Conservation (phyloP, 2,113 vertebrate species). For the Pelecanus crispus region DNA sequence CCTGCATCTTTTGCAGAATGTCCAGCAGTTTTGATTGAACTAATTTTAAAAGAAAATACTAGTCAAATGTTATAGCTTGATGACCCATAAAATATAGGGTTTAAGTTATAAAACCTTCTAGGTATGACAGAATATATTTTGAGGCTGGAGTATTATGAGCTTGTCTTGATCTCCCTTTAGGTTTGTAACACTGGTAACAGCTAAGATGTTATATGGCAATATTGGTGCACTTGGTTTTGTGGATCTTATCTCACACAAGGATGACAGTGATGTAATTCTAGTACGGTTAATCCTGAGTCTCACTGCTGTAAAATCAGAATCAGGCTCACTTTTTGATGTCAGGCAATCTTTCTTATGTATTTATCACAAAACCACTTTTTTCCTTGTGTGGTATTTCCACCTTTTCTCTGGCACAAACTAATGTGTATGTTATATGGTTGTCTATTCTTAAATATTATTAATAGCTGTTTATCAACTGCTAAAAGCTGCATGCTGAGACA, state of each 20-base stretch:
- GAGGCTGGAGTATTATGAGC: not conserved
- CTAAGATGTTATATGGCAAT: not conserved
- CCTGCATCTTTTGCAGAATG: not conserved
- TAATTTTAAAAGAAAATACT: not conserved
- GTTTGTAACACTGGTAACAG: not conserved
- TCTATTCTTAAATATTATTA: conserved; percentile 24
- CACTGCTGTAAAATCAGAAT: not conserved
- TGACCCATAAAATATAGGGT: not conserved
- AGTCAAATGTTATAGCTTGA: not conserved
- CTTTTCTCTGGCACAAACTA: not conserved
- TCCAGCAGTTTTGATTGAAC: not conserved
- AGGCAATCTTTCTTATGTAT: not conserved
- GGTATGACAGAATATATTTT: not conserved
- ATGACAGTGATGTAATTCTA: not conserved
- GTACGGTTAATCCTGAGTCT: not conserved
- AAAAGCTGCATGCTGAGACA: conserved; percentile 2
- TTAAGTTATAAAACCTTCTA: not conserved
- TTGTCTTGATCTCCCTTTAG: not conserved
- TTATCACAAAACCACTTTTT: not conserved
- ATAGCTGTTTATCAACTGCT: conserved; percentile 24
- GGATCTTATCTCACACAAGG: not conserved
- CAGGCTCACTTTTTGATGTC: not conserved
- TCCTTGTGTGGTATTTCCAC: not conserved
- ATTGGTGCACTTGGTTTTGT: not conserved
- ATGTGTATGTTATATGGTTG: not conserved